Conservation (phyloP, 2,113 vertebrate genomes). For the Callorhinus ursinus region DNA sequence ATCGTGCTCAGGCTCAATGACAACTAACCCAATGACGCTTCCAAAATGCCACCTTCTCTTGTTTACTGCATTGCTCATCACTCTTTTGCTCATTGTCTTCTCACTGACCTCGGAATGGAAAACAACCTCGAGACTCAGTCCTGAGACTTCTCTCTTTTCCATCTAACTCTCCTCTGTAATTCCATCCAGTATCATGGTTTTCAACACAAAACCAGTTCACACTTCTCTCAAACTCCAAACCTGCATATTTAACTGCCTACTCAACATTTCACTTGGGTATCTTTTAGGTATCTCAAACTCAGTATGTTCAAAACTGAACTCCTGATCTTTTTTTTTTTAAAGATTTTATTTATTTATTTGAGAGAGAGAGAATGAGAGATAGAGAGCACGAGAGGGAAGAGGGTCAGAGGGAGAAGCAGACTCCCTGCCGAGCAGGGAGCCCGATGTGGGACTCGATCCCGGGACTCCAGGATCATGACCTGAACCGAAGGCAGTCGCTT, state of each 20-base stretch:
- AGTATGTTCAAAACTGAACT: constrained; percentile 34
- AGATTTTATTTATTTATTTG: too few relatives aligned
- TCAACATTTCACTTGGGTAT: constrained; percentile 11
- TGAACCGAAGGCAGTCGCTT: too few relatives aligned
- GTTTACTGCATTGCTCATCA: background rate
- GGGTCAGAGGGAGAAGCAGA: too few relatives aligned
- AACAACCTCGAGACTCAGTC: background rate
- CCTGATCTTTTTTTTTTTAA: background rate
- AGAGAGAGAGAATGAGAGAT: too few relatives aligned
- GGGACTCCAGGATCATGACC: too few relatives aligned
- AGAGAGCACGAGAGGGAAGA: too few relatives aligned
- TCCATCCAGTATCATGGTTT: background rate
- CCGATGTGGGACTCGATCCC: too few relatives aligned
- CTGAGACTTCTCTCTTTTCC: background rate
- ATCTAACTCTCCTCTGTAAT: background rate
- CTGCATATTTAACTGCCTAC: background rate
- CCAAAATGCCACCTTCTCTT: background rate
- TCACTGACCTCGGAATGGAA: background rate
- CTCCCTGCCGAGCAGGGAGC: too few relatives aligned
- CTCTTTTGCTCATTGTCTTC: background rate
- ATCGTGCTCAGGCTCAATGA: background rate
- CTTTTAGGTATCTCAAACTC: background rate
- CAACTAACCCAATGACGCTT: background rate
- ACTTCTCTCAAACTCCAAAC: background rate
- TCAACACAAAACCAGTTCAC: background rate